These are phyloP conservation scores for Halichondria panicea DNA, from an alignment of 37 sponge, comb jelly and placozoan species.

Conservation along the genomic window DNA sequence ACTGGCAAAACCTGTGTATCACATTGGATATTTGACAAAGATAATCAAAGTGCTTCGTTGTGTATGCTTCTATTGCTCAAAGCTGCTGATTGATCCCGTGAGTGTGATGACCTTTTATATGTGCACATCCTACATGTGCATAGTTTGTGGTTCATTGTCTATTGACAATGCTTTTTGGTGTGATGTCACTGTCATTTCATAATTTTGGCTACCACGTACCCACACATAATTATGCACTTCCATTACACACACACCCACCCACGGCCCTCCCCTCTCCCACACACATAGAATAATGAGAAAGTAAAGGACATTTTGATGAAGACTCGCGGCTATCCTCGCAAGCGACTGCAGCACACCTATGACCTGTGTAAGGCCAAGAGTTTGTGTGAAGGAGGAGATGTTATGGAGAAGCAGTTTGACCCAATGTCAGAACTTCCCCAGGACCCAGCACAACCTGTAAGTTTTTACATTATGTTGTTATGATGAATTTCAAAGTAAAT, in stretches of 20 bases:
- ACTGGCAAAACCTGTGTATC: constrained; percentile 96
- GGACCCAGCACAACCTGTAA: no score
- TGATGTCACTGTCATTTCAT: not conserved
- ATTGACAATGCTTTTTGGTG: not conserved
- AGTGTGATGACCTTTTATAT: constrained; percentile 6
- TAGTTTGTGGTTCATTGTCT: not conserved
- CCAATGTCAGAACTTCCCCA: not conserved
- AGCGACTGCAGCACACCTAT: constrained; percentile 83
- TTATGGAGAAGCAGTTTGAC: constrained; percentile 62
- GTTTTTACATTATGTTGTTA: no score
- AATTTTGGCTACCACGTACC: no score
- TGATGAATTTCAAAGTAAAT: no score
- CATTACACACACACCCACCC: constrained; percentile 9
- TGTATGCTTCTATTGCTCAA: constrained; percentile 97
- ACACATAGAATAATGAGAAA: constrained; percentile 79
- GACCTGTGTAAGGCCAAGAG: constrained; percentile 83
- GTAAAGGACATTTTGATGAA: constrained; percentile 86
- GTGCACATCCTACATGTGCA: not conserved
- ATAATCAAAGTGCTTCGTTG: constrained; percentile 90
- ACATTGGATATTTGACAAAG: constrained; percentile 91
- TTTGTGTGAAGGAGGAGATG: constrained; percentile 80
- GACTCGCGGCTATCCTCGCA: constrained; percentile 45
- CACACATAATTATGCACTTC: not conserved
- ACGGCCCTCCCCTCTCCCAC: not conserved
- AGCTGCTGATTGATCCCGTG: constrained; percentile 90